Conservation (phyloP, 2,113 vertebrate genomes). For the Phalacrocorax brasilianus region DNA sequence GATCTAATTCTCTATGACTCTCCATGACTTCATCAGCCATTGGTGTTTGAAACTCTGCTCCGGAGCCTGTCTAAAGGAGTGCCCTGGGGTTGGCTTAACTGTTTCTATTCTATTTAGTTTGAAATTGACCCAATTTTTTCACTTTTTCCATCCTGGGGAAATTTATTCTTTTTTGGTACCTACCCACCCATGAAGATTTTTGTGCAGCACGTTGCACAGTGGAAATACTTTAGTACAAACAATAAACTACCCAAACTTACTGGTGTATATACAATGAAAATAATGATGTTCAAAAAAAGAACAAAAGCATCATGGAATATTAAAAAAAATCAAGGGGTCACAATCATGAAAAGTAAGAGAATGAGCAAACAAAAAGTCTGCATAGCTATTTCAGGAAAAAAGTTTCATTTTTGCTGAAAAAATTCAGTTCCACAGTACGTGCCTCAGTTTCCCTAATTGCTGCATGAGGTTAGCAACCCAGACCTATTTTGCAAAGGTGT, state of each 20-base stretch:
- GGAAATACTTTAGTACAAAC: not conserved
- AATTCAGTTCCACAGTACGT: not conserved
- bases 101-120: slow-evolving; percentile 37
- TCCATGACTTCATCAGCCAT: slow-evolving; percentile 41
- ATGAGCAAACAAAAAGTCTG: not conserved
- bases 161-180: not conserved
- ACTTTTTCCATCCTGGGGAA: not conserved
- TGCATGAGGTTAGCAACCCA: slow-evolving; percentile 1
- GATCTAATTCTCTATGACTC: slow-evolving; percentile 25
- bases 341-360: not conserved
- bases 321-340: not conserved
- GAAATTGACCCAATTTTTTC: not conserved
- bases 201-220: not conserved
- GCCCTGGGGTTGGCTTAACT: slow-evolving; percentile 44
- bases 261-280: not conserved
- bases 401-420: not conserved
- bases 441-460: slow-evolving; percentile 49
- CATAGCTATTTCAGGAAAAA: accelerated
- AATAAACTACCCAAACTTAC: not conserved
- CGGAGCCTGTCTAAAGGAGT: slow-evolving; percentile 31
- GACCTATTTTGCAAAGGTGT: slow-evolving; percentile 64
- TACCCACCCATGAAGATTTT: accelerated
- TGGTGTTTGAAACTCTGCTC: slow-evolving; percentile 21
- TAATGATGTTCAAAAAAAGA: not conserved
- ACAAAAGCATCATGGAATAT: not conserved